phyloP scores from a whole-genome alignment of 2,113 vertebrate genomes.

The Mastomys coucha region DNA sequence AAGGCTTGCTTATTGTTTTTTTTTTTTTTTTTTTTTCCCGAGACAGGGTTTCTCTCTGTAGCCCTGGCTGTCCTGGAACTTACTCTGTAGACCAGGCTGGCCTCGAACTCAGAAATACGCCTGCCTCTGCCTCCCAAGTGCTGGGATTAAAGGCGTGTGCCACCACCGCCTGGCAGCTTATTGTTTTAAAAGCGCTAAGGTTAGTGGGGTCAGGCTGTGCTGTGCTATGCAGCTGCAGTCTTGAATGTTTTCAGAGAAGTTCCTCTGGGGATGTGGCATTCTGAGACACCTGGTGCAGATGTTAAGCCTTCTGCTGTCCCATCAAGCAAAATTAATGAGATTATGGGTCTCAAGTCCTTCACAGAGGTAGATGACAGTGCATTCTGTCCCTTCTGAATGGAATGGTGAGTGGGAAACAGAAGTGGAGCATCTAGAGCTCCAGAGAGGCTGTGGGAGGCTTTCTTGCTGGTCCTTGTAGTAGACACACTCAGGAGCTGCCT shows the following conservation, averaged over 20 bases:
- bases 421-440: conserved; percentile 21
- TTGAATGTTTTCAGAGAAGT: background rate
- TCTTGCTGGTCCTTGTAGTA: background rate
- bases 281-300: conserved; percentile 45
- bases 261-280: conserved; percentile 1
- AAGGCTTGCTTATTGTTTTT: background rate
- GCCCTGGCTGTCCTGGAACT: too few relatives aligned
- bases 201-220: background rate
- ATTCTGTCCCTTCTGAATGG: conserved; percentile 52
- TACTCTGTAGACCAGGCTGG: too few relatives aligned
- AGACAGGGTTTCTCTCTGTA: too few relatives aligned
- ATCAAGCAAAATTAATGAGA: conserved; percentile 1
- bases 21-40: too few relatives aligned
- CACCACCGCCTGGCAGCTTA: too few relatives aligned
- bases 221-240: background rate
- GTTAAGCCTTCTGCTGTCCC: conserved; percentile 43
- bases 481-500: conserved; percentile 16
- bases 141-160: too few relatives aligned
- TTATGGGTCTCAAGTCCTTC: conserved; percentile 58
- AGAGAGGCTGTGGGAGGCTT: background rate
- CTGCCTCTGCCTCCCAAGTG: too few relatives aligned
- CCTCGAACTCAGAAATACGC: too few relatives aligned
- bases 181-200: background rate
- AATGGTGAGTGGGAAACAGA: conserved; percentile 54
- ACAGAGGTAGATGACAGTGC: conserved; percentile 39